Percentiles rank a stretch among this genome's conserved stretches.
These are phyloP conservation scores for Temnothorax unifasciatus DNA, from an alignment of 2,888 invertebrate genomes.

Conservation along the genomic window DNA sequence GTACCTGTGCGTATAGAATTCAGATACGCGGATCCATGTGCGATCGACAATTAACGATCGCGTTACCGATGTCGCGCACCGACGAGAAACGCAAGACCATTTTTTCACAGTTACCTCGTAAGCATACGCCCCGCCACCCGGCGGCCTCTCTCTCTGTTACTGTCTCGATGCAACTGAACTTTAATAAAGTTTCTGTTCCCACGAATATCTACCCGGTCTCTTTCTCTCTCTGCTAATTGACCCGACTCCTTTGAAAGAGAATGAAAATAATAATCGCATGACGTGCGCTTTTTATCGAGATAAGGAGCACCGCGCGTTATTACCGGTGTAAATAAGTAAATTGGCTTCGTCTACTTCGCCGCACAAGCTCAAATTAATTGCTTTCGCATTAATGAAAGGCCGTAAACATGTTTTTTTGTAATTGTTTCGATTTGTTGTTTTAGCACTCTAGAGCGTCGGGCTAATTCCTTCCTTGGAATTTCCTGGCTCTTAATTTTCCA, in stretches of 20 bases:
- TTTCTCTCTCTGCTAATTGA: constrained; percentile 46
- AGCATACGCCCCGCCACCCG: constrained; percentile 42
- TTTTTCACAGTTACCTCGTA: constrained; percentile 65
- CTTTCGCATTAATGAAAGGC: background rate
- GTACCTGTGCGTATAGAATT: constrained; percentile 68
- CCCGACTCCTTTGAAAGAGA: constrained; percentile 28
- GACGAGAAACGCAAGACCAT: constrained; percentile 46
- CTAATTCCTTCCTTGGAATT: background rate
- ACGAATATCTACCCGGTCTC: constrained; percentile 55
- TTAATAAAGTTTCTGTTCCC: constrained; percentile 81
- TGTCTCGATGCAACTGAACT: constrained; percentile 72
- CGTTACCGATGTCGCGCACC: constrained; percentile 34
- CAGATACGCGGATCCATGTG: constrained; percentile 38
- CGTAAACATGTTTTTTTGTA: background rate
- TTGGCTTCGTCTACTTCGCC: background rate
- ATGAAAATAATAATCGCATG: constrained; percentile 32
- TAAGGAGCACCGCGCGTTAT: constrained; percentile 11
- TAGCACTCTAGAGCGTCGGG: background rate
- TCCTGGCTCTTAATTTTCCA: background rate
- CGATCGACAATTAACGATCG: constrained; percentile 56
- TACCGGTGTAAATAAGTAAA: constrained; percentile 1
- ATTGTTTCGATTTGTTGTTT: background rate
- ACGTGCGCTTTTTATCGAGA: constrained; percentile 15
- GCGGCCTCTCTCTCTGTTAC: constrained; percentile 56
- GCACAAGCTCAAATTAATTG: background rate